Evolutionary conservation across 2,888 invertebrate species (phyloP), one percentile per base, ranked within the genome.

Genomic region (Abrostola triplasia): DNA sequence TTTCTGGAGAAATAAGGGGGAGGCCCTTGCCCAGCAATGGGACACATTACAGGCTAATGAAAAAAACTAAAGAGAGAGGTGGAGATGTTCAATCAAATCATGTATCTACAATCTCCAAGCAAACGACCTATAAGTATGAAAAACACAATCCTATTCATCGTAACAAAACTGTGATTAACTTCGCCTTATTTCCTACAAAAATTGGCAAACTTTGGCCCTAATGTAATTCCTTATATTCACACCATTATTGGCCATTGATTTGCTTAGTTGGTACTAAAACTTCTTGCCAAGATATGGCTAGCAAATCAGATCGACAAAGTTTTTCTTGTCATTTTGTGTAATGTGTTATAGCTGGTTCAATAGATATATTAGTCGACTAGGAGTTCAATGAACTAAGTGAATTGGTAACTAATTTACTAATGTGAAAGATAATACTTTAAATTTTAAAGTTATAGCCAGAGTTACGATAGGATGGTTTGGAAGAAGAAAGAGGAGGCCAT

Each of bases 281-380:
- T 72, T 59, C 5, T 64, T 53, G 37, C 40, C 36, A 44, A 47
- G 62, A 63, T 55, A 56, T 66, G n/a, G 40, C 53, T 48, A 7
- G 35, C 36, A 49, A 65, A 51, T 51, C 49, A 40, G 12, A 51
- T 11, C 36, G 24, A n/a, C 5, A 4, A n/a, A 61, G 44, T 7
- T 55, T 54, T 8, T 37, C 1, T 24, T 4, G 24, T 24, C 24
- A 0, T 40, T 10, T 12, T 36, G 12, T 13, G 8, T 53, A 38
- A n/a, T 48, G 36, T 53, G 40, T 40, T 40, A 24, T 24, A 2
- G n/a, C n/a, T n/a, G n/a, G 1, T 24, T 24, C 24, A 24, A 24
- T 24, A 24, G 24, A 24, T 1, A 51, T 9, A 5, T 9, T 6
- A 7, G 11, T 11, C 6, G 35, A 36, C 10, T 48, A 24, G 24